Evolutionary conservation across 2,888 invertebrate genomes (phyloP), one percentile per base, ranked within the genome.

Genomic region (Scaptomyza tumidula): DNA sequence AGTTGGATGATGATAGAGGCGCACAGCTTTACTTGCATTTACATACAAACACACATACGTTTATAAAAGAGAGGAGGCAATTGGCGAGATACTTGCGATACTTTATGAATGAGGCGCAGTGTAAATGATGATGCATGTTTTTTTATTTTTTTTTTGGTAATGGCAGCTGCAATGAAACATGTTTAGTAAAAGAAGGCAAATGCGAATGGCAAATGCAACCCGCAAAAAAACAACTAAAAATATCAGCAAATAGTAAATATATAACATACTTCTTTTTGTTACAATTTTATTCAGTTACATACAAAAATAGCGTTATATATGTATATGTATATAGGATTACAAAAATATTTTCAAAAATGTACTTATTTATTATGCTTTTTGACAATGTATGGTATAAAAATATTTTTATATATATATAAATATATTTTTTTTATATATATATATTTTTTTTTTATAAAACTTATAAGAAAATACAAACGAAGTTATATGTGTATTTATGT

Each of bases 231-330:
- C 45, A 59, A 57, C 19, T 27, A 35, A 46, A 39, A 16, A 43
- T 29, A 14, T 27, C 31, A 27, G 14, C 14, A 13, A 24, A 39
- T 33, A 39, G 39, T 27, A 39, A 24, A 48, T 53, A 75, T 78
- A 67, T 78, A 67, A 88, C 88, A 72, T 41, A 55, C 57, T 80
- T 68, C 33, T 71, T 80, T 80, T 72, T 80, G 56, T 72, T 83
- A 67, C 75, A 83, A 65, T 71, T 87, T 87, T 87, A 89, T 89
- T 87, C 71, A 88, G 78, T 89, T 87, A 80, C 87, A 75, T 82
- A 83, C 75, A 89, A 89, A 88, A 79, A 79, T 81, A 80, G 77
- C 80, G 58, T 53, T 72, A 53, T 66, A 50, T 75, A 43, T 62
- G 65, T 67, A 61, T 75, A 67, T 71, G 41, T 71, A 62, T 69